Evolutionary conservation across 2,888 invertebrate genomes (phyloP).

Genomic region (Acleris literana): DNA sequence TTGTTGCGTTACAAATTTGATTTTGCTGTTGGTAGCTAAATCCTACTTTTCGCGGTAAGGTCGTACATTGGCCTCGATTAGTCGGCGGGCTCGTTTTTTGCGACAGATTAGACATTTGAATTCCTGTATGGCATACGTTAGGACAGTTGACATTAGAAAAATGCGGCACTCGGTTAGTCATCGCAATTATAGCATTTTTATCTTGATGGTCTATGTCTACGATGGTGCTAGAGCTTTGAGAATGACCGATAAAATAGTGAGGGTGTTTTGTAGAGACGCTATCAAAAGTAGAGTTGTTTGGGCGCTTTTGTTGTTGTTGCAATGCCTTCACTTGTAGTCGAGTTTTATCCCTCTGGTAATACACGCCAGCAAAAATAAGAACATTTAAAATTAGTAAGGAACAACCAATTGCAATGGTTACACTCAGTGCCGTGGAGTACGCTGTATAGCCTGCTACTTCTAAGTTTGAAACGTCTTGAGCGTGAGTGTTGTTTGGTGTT

Average conservation of each 20-base stretch:
- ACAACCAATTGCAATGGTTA: conserved; percentile 92
- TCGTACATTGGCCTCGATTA: conserved; percentile 75
- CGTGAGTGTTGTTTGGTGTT: conserved; percentile 84
- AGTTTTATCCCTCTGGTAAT: conserved; percentile 91
- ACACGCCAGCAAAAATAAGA: conserved; percentile 92
- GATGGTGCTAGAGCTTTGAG: conserved; percentile 91
- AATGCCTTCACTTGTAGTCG: conserved; percentile 89
- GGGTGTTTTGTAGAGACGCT: conserved; percentile 88
- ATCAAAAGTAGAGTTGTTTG: conserved; percentile 79
- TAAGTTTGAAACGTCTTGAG: conserved; percentile 90
- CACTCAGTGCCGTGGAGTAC: conserved; percentile 89
- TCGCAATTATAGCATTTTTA: conserved; percentile 79
- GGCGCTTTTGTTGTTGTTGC: conserved; percentile 89
- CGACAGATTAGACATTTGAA: conserved; percentile 80
- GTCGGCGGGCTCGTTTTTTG: conserved; percentile 76
- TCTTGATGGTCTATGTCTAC: conserved; percentile 93
- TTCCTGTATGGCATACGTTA: conserved; percentile 84
- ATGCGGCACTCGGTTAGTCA: conserved; percentile 78
- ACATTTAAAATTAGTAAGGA: conserved; percentile 91
- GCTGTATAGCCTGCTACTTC: conserved; percentile 91
- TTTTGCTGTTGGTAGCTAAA: conserved; percentile 74
- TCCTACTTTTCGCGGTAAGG: conserved; percentile 77
- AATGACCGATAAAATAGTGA: conserved; percentile 90
- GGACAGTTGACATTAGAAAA: conserved; percentile 78
- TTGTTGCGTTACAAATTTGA: conserved; percentile 75